Evolutionary conservation across 2,888 invertebrate genomes (phyloP), one percentile per base, ranked within the genome.

Genomic region (Spodoptera picta): DNA sequence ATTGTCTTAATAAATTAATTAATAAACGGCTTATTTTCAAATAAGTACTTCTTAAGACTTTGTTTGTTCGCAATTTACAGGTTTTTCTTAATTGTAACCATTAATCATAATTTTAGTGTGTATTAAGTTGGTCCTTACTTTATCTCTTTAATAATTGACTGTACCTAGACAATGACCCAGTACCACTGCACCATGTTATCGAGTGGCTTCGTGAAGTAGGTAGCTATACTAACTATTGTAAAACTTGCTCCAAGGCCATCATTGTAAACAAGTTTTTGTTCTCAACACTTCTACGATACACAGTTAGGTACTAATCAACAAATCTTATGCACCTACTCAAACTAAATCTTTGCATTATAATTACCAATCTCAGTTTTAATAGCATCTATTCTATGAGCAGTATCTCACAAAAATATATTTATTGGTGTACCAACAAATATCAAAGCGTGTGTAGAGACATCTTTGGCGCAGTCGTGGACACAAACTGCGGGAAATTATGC

Each of bases 401-500:
- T 45, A 23, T 50, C 46, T 23, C 48, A 56, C 62, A 69, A 61
- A 69, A 48, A 62, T 44, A 19, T 44, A 62, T 58, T 63, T 63
- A 75, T 75, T 56, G 23, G 52, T 59, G 46, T 45, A 57, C 56
- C 52, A 56, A 63, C 52, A 63, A 53, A 53, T 46, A 58, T 48
- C 45, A 36, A 61, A 71, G 63, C 58, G 59, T 51, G 27, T 57
- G 19, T 45, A 64, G 57, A 70, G 65, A 57, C 60, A 60, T 75
- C 72, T 71, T 71, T 70, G 76, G 60, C 47, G 36, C 36, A 36
- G 47, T 55, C 62, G 62, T 51, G 76, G 59, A 52, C 60, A 78
- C 53, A 63, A 82, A 81, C 84, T 81, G 74, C 81, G 85, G 81
- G 83, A 83, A 83, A 86, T 92, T 90, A 90, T 90, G 92, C 90